Evolutionary conservation across 2,113 vertebrate species (phyloP), one percentile per base, ranked within the genome.

Genomic region (Syngnathus typhle): DNA sequence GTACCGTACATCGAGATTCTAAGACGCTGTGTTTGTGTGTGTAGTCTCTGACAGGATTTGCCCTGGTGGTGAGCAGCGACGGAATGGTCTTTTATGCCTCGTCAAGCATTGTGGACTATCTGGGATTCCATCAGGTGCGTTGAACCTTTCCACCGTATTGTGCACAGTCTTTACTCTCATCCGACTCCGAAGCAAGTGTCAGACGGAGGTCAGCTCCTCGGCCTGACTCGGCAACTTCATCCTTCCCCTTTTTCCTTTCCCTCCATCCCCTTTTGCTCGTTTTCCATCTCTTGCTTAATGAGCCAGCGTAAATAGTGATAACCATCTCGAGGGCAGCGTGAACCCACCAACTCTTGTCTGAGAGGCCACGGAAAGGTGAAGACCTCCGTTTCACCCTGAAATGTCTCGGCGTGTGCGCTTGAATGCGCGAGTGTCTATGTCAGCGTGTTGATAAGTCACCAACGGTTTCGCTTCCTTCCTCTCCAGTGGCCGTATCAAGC

Each of bases 121-220:
- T 99, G 83, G 97, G 97, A 64, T 99, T 99, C 87, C 95, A 99
- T 85, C 97, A 99, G 94, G 97, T 98, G 88, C 86, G 87, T 72
- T 72, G 16, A 55, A 61, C 41, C 54, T 4, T 41, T 27, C 12
- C 21, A 43, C 19, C 19, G 38, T n/a, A 23, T 21, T 19, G 21
- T 43, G 23, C 38, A 23, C 60, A 43, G 12, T 4, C 59, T 27
- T 32, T 58, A 58, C 19, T 21, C 62, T 64, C 6, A 9, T 49
- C 44, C 37, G 36, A 52, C 32, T 63, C 67, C 4, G 44, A 46
- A 56, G 43, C 55, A 62, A 44, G 47, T 75, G 41, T 70, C 64
- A 61, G 27, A 64, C 46, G 51, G 16, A 64, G 54, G 44, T 62
- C 37, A 62, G 44, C 65, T 41, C 46, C 39, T 47, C 43, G 56